Conservation (phyloP, 2,797 vertebrate genomes). For the Microhierax caerulescens region DNA sequence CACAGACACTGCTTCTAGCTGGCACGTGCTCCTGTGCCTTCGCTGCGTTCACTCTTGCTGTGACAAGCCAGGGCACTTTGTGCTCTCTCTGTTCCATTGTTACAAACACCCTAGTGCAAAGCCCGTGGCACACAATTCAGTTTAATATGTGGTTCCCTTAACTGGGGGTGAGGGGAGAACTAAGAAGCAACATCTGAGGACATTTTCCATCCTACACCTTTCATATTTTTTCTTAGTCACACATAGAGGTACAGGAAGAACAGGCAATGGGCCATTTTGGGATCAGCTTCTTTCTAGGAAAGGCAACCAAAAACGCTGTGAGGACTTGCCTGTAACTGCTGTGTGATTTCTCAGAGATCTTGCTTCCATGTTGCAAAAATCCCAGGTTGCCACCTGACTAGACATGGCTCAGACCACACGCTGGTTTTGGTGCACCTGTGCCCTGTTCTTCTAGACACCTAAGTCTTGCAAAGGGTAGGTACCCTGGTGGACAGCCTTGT, state of each 20-base stretch:
- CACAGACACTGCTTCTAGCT: not conserved
- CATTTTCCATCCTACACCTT: not conserved
- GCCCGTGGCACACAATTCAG: not conserved
- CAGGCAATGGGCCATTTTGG: accelerated
- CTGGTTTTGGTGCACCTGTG: not conserved
- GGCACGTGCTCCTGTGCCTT: not conserved
- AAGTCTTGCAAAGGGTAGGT: not conserved
- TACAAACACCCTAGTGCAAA: not conserved
- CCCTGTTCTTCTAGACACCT: not conserved
- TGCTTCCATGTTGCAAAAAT: not conserved
- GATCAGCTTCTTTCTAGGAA: not conserved
- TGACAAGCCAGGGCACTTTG: not conserved
- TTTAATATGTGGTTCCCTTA: not conserved
- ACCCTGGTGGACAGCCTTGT: not conserved
- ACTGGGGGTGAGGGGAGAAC: not conserved
- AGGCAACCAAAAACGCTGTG: not conserved
- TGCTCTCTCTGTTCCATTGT: not conserved
- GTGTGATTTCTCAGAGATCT: not conserved
- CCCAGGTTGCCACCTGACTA: not conserved
- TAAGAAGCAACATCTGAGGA: not conserved
- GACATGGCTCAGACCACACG: accelerated
- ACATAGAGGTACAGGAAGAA: not conserved
- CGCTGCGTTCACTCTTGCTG: not conserved
- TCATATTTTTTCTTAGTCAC: not conserved
- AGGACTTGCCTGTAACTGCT: not conserved